Evolutionary conservation across 2,113 vertebrate genomes (phyloP), one percentile per base, ranked within the genome.

Genomic region (Cryptotis parvus): DNA sequence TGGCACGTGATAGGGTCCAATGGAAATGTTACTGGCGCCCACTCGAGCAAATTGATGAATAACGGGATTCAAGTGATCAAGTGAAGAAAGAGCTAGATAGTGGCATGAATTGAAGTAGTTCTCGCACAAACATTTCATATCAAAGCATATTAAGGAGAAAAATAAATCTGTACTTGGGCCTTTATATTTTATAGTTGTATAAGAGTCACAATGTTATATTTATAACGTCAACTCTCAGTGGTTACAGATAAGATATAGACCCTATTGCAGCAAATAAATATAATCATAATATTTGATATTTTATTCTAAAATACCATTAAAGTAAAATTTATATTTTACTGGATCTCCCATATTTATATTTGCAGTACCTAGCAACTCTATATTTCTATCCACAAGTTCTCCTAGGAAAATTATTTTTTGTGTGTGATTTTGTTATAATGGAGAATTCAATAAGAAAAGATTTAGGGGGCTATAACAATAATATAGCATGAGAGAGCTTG

Each of bases 311-410:
- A 58, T 24, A 58, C 55, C 55, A 24, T 22, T 58, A 58, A 58
- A 58, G 45, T 39, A 8, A 43, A 92, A 76, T 80, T 79, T 1
- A 63, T 37, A 89, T 84, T 91, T 81, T 45, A 72, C 3, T 84
- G 24, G 4, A 4, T 82, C 0, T 75, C 6, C 3, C 82, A 0
- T 37, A 45, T 76, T 84, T 87, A 78, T 76, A 81, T 68, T 84
- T 84, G n/a, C 3, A 70, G 79, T 73, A 80, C 12, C 4, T 45
- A 84, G 16, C 11, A 43, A 70, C 0, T 27, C 2, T 76, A 11
- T 65, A 24, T 7, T 3, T 8, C 39, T 86, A 58, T 87, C 27
- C 8, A 4, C 24, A 66, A 75, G 20, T 69, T 85, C n/a, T 78
- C 6, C 41, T 65, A 74, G n/a, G 41, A 82, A 78, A 82, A 75